A percentile compares a stretch with the other conserved stretches of the same genome.
Conservation (phyloP, 2,888 invertebrate genomes). For the Protonemura montana region DNA sequence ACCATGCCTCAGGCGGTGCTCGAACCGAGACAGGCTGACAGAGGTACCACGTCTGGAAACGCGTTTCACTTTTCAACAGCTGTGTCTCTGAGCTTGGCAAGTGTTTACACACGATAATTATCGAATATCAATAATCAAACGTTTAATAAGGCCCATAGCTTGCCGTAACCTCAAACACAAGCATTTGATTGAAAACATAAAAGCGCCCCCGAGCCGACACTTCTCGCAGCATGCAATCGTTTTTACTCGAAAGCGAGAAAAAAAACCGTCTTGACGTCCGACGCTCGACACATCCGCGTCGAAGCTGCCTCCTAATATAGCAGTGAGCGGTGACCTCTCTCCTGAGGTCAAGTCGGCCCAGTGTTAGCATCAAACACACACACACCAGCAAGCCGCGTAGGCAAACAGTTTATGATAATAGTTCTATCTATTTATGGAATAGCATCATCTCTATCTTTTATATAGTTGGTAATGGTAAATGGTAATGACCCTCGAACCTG, state of each 20-base stretch:
- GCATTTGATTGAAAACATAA: neutral
- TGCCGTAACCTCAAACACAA: neutral
- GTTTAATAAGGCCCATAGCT: neutral
- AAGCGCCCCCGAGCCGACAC: neutral
- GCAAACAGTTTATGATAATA: slow-evolving; percentile 32
- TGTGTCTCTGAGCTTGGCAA: no score
- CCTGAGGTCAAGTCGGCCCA: neutral
- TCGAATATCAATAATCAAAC: no score
- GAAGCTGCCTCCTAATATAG: slow-evolving; percentile 12
- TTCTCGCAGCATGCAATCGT: neutral
- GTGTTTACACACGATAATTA: no score
- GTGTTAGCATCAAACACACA: slow-evolving; percentile 17
- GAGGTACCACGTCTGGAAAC: no score
- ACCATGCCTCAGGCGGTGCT: neutral
- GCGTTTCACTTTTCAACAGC: no score
- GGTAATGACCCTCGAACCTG: slow-evolving; percentile 3
- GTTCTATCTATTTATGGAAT: slow-evolving; percentile 29
- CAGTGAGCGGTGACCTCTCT: slow-evolving; percentile 20
- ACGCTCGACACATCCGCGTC: neutral
- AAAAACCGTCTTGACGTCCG: neutral
- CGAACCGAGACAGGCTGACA: no score
- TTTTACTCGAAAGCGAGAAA: neutral
- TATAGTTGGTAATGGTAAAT: slow-evolving; percentile 31
- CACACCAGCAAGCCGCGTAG: neutral
- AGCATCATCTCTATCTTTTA: slow-evolving; percentile 14